Percentiles rank a stretch among this genome's conserved stretches.
Conservation (phyloP, 2,888 invertebrate species). For the Lacanobia oleracea region DNA sequence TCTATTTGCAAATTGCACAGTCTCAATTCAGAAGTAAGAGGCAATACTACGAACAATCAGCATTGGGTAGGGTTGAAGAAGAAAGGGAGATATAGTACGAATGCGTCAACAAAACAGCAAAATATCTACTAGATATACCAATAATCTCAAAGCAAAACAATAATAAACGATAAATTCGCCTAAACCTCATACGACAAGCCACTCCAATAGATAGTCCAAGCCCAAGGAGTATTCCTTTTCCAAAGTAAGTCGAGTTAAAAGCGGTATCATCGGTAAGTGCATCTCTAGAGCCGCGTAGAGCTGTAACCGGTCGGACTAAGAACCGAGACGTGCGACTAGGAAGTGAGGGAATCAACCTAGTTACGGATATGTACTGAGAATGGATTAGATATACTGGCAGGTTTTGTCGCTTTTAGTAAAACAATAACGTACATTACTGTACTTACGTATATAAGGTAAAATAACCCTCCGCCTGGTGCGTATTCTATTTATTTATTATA, state of each 20-base stretch:
- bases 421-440: too few species aligned
- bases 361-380: slow-evolving; percentile 12
- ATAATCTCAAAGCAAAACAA: neutral
- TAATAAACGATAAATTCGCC: neutral
- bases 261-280: slow-evolving; percentile 44
- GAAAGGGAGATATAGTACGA: neutral
- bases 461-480: too few species aligned
- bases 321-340: slow-evolving; percentile 5
- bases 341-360: slow-evolving; percentile 28
- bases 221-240: slow-evolving; percentile 23
- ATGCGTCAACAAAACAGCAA: neutral
- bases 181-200: neutral
- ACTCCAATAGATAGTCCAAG: slow-evolving; percentile 2
- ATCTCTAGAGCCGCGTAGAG: slow-evolving; percentile 17
- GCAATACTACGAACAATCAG: neutral
- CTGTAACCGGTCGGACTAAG: slow-evolving; percentile 14
- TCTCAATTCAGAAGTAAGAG: neutral
- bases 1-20: neutral
- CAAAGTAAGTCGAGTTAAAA: slow-evolving; percentile 29
- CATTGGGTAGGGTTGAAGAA: neutral
- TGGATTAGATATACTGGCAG: neutral
- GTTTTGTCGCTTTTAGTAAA: neutral
- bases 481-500: too few species aligned
- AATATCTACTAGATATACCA: neutral
- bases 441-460: too few species aligned